A percentile compares a stretch with the other conserved stretches of the same genome.
These are phyloP conservation scores for Oscheius sp. DNA, from an alignment of 1,140 invertebrate species.

Conservation along the genomic window DNA sequence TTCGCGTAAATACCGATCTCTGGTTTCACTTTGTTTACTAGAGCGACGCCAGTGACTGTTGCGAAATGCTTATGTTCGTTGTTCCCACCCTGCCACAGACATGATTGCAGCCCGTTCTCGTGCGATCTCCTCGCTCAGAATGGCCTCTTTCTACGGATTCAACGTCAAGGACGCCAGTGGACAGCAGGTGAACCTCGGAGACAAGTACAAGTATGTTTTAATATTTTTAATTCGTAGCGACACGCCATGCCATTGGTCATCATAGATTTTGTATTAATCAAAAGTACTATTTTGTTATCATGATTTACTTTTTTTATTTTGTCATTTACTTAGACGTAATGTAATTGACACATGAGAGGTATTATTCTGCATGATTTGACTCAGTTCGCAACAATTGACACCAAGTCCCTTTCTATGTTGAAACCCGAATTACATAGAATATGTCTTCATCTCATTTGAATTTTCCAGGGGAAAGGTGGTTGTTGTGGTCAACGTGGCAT, in stretches of 20 bases:
- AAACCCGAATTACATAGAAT: no score
- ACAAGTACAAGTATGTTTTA: slow-evolving; percentile 64
- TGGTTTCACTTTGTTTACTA: no score
- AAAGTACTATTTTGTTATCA: no score
- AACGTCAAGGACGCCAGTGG: slow-evolving; percentile 65
- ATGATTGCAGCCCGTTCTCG: background rate
- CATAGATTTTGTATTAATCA: no score
- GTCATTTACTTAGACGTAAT: background rate
- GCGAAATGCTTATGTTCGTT: background rate
- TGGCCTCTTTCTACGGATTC: slow-evolving; percentile 63
- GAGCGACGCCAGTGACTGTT: background rate
- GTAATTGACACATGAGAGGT: no score
- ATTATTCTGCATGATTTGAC: no score
- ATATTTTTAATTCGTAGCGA: background rate
- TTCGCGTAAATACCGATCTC: no score
- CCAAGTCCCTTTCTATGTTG: no score
- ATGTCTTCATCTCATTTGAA: no score
- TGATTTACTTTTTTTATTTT: background rate
- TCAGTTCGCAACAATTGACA: no score
- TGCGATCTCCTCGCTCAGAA: background rate
- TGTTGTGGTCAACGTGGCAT: slow-evolving; percentile 49
- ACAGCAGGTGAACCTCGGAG: slow-evolving; percentile 61
- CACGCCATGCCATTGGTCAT: no score
- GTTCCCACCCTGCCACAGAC: no score
- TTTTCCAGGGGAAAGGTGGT: slow-evolving; percentile 49